A percentile compares a stretch with the other conserved stretches of the same genome.
phyloP scores from a whole-genome alignment of 1,140 invertebrate species.

The Spodoptera litura region DNA sequence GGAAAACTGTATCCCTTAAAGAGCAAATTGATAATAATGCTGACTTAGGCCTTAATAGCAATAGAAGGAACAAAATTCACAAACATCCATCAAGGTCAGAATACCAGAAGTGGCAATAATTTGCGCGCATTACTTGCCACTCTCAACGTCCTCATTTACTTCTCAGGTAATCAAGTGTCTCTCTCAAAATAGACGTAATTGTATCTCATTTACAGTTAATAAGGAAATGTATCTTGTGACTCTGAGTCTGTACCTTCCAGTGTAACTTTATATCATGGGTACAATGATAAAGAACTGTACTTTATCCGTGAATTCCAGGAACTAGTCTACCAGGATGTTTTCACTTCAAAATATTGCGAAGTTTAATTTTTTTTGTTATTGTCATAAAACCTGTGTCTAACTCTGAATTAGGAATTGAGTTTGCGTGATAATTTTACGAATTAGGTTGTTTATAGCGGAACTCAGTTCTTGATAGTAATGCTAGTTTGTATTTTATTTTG shows the following conservation, averaged over 20 bases:
- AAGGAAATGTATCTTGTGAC: conserved; percentile 30
- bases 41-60: too few species aligned
- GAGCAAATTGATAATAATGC: too few species aligned
- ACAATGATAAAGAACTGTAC: neutral
- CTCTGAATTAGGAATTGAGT: too few species aligned
- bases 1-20: too few species aligned
- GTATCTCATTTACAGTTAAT: conserved; percentile 37
- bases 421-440: neutral
- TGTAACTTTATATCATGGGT: conserved; percentile 20
- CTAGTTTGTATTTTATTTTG: too few species aligned
- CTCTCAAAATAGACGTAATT: conserved; percentile 40
- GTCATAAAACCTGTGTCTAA: neutral
- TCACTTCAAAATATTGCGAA: neutral
- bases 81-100: conserved; percentile 6
- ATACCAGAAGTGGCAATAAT: conserved; percentile 24
- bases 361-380: neutral
- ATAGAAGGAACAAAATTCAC: too few species aligned
- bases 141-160: conserved; percentile 26
- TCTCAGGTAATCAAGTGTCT: conserved; percentile 31
- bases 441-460: neutral
- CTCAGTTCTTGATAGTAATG: too few species aligned
- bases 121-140: conserved; percentile 12
- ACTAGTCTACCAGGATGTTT: too few species aligned
- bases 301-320: neutral
- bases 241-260: neutral